Evolutionary conservation across 1,140 invertebrate species (phyloP).

Genomic region (Vanessa atalanta): DNA sequence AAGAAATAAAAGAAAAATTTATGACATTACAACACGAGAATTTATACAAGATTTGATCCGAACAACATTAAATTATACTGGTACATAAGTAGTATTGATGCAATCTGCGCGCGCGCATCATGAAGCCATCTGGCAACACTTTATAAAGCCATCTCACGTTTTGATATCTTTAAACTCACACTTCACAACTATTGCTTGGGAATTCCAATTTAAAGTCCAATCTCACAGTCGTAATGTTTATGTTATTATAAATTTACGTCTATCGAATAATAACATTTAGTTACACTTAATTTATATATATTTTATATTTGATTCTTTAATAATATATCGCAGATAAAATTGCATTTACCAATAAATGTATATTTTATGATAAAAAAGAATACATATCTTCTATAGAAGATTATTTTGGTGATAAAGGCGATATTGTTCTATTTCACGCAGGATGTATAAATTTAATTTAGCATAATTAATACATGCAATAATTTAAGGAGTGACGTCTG

Average conservation of each 20-base stretch:
- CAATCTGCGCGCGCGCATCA: constrained; percentile 3
- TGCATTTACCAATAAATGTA: no score
- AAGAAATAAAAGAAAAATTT: background rate
- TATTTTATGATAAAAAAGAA: no score
- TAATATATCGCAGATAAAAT: no score
- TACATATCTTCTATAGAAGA: no score
- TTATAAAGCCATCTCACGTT: constrained; percentile 15
- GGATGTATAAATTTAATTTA: no score
- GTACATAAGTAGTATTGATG: background rate
- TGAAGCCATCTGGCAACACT: constrained; percentile 14
- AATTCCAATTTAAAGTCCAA: constrained; percentile 20
- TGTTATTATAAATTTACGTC: background rate
- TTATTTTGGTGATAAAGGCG: no score
- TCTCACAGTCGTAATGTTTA: background rate
- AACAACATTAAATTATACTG: background rate
- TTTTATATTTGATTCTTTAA: no score
- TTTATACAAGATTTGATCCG: background rate
- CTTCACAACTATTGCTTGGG: constrained; percentile 8
- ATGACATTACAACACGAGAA: background rate
- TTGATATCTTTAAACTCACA: background rate
- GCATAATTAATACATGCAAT: no score
- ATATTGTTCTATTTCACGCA: no score
- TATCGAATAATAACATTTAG: background rate
- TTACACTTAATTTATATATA: background rate
- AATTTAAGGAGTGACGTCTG: no score